Base-by-base conservation (phyloP, 2,888 invertebrate species). In the Chloroclystis v-ata region DNA sequence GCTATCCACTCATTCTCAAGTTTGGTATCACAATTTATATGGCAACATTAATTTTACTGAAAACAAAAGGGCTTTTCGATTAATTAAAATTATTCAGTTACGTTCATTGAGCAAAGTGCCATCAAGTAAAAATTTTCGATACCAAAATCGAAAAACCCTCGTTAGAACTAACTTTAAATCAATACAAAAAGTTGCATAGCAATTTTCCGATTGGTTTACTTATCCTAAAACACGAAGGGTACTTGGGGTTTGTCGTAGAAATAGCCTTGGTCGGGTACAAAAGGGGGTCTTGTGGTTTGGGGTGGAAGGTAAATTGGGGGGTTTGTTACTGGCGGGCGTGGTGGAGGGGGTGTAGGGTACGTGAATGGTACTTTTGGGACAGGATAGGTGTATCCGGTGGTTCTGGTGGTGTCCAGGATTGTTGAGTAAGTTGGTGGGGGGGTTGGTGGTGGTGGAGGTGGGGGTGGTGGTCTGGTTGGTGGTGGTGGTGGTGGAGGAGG, bases 21-120 rank as follows among this genome's bases (percentile, higher is more conserved):
- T 84, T 84, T 84, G 83, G 82, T 84, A 86, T 86, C 83, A 85
- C 82, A 82, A 75, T 78, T 69, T 20, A 56, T 81, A 82, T 79
- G 81, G 81, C 80, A 80, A 73, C 77, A 69, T 69, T 43, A 29
- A 39, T 40, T 44, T 32, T 40, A 59, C 29, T 53, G 47, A 35
- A 37, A 28, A 42, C 49, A 43, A 54, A 33, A 20, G 20, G 20
- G 20, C 20, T 20, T 20, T 20, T 20, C 20, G 20, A 20, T 20
- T n/a, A n/a, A n/a, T n/a, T n/a, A n/a, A n/a, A n/a, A n/a, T n/a
- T n/a, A n/a, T n/a, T n/a, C n/a, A n/a, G n/a, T n/a, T n/a, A n/a
- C n/a, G n/a, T n/a, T n/a, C n/a, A n/a, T n/a, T n/a, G n/a, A 20
- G 20, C 20, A 4, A 20, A 20, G n/a, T 20, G 20, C 5, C 20